Percentiles rank a stretch among this genome's conserved stretches.
These are phyloP conservation scores for Pelobates fuscus DNA, from an alignment of 2,113 vertebrate genomes.

Conservation along the genomic window DNA sequence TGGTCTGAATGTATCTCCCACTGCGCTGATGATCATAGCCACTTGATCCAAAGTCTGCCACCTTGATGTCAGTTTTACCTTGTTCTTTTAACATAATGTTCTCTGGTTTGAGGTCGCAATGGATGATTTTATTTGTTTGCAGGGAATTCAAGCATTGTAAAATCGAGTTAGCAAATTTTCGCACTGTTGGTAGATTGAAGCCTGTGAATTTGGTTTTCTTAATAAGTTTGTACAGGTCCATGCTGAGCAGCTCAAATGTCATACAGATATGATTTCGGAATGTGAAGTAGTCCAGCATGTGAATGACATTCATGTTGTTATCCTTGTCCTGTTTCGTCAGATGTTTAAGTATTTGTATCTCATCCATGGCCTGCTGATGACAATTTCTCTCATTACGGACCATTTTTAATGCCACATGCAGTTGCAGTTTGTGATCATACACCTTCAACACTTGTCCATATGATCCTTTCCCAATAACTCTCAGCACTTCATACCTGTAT, in stretches of 20 bases:
- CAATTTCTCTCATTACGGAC: conserved; percentile 98
- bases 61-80: conserved; percentile 97
- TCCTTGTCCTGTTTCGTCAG: conserved; percentile 96
- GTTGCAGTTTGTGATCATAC: conserved; percentile 92
- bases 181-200: conserved; percentile 95
- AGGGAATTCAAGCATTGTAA: conserved; percentile 95
- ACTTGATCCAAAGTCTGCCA: conserved; percentile 97
- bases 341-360: conserved; percentile 96
- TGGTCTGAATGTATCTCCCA: conserved; percentile 97
- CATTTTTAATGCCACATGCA: conserved; percentile 96
- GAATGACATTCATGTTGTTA: conserved; percentile 96
- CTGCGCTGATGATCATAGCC: conserved; percentile 97
- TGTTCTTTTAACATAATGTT: conserved; percentile 98
- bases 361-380: conserved; percentile 95
- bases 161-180: conserved; percentile 98
- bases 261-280: conserved; percentile 99
- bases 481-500: conserved; percentile 95
- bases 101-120: conserved; percentile 99
- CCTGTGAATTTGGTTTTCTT: conserved; percentile 99
- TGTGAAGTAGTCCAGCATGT: conserved; percentile 98
- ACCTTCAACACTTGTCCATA: conserved; percentile 98
- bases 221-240: conserved; percentile 98
- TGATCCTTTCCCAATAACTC: conserved; percentile 97
- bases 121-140: conserved; percentile 97
- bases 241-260: conserved; percentile 97